phyloP scores from a whole-genome alignment of 2,113 vertebrate species.

The Murina feae region DNA sequence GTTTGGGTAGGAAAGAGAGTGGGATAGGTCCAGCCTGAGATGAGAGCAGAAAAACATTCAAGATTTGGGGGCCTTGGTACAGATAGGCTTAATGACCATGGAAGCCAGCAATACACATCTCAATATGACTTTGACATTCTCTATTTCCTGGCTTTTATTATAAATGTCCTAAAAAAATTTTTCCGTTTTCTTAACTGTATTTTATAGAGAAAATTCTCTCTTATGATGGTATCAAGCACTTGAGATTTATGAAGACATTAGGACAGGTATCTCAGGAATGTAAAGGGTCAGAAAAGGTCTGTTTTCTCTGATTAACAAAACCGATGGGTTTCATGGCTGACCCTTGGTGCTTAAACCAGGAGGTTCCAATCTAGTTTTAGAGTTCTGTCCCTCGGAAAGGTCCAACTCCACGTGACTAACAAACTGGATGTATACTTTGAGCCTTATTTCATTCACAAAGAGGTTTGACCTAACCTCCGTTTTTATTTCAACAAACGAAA shows the following conservation, averaged over 20 bases:
- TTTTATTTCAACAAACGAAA: slow-evolving; percentile 59
- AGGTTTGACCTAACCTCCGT: slow-evolving; percentile 56
- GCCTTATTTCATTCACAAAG: slow-evolving; percentile 62
- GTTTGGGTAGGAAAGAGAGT: slow-evolving; percentile 1
- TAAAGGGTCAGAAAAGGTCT: slow-evolving; percentile 46
- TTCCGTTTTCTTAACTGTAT: slow-evolving; percentile 33
- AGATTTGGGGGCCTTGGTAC: background rate
- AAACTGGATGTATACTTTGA: slow-evolving; percentile 56
- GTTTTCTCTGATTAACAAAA: slow-evolving; percentile 43
- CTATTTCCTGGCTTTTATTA: slow-evolving; percentile 42
- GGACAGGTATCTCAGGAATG: slow-evolving; percentile 45
- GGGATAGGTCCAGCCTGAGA: background rate
- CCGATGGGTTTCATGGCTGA: slow-evolving; percentile 12
- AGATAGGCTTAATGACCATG: background rate
- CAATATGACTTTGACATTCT: slow-evolving; percentile 29
- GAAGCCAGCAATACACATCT: slow-evolving; percentile 18
- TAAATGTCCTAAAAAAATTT: background rate
- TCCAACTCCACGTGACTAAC: slow-evolving; percentile 40
- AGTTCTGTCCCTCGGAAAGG: slow-evolving; percentile 43
- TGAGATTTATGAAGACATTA: slow-evolving; percentile 48
- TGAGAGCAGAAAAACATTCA: slow-evolving; percentile 33
- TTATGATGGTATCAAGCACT: background rate
- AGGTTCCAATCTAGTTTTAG: slow-evolving; percentile 33
- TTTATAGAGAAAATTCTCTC: slow-evolving; percentile 30
- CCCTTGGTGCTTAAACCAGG: slow-evolving; percentile 63